These are phyloP conservation scores for Spondyliosoma cantharus DNA, from an alignment of 2,797 vertebrate species.

Conservation along the genomic window DNA sequence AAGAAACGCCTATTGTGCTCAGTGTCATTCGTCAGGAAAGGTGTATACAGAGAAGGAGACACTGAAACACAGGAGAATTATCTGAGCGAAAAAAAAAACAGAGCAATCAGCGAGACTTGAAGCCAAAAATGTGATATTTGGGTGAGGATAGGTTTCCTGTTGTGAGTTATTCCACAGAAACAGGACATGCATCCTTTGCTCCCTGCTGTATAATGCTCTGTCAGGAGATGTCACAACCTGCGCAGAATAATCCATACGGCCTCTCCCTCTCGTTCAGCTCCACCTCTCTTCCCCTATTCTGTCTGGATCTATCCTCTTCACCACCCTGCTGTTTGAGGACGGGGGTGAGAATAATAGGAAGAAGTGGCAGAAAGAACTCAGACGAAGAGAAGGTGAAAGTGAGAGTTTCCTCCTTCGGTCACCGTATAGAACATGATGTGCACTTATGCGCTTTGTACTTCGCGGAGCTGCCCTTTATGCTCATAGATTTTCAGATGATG, in stretches of 20 bases:
- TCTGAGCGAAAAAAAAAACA: constrained; percentile 32
- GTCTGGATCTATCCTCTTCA: constrained; percentile 46
- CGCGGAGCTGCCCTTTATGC: constrained; percentile 85
- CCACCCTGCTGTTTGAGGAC: constrained; percentile 49
- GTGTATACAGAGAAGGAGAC: constrained; percentile 25
- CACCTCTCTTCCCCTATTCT: constrained; percentile 40
- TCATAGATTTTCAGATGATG: constrained; percentile 93
- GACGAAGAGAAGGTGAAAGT: constrained; percentile 59
- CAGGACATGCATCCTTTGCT: constrained; percentile 57
- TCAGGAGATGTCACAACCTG: constrained; percentile 76
- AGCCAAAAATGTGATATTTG: constrained; percentile 24
- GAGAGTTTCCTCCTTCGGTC: constrained; percentile 64
- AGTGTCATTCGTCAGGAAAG: constrained; percentile 21
- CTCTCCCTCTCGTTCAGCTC: constrained; percentile 52
- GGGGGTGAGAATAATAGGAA: constrained; percentile 53
- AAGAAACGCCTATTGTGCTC: constrained; percentile 34
- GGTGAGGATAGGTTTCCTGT: constrained; percentile 11
- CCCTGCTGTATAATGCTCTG: constrained; percentile 66
- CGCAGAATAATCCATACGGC: constrained; percentile 69
- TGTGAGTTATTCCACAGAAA: constrained; percentile 57
- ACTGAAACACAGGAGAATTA: constrained; percentile 28
- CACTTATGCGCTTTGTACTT: constrained; percentile 81
- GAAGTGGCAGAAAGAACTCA: constrained; percentile 25
- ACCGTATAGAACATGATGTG: constrained; percentile 73
- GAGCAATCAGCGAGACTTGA: constrained; percentile 21